Conservation (phyloP, 2,888 invertebrate species). For the Scotopteryx bipunctaria region DNA sequence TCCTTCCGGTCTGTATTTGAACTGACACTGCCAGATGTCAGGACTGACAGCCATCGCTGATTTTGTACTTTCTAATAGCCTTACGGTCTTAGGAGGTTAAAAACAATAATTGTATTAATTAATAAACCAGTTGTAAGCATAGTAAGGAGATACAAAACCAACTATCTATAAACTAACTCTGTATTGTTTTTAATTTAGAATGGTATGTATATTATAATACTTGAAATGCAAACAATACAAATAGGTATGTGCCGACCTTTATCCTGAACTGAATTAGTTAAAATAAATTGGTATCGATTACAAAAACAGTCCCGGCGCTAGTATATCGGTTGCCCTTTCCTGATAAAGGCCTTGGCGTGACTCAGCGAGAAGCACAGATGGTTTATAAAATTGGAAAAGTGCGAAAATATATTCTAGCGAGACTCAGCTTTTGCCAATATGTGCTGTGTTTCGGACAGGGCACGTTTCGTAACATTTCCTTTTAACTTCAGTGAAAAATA, state of each 20-base stretch:
- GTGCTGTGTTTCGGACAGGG: constrained; percentile 15
- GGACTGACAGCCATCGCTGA: too few relatives aligned
- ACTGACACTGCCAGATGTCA: too few relatives aligned
- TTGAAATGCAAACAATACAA: neutral
- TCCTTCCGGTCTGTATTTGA: too few relatives aligned
- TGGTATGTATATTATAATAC: too few relatives aligned
- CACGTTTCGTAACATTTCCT: constrained; percentile 1
- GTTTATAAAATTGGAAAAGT: constrained; percentile 41
- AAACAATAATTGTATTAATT: too few relatives aligned
- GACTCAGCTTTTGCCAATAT: constrained; percentile 24
- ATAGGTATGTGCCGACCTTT: neutral
- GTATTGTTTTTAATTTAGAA: too few relatives aligned
- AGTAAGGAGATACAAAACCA: too few relatives aligned
- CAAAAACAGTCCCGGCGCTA: constrained; percentile 4
- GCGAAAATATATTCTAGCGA: constrained; percentile 21
- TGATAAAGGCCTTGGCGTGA: constrained; percentile 22
- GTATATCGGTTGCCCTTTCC: constrained; percentile 21
- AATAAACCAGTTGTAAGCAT: too few relatives aligned
- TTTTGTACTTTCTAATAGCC: too few relatives aligned
- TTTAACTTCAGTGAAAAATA: neutral
- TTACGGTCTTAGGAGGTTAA: too few relatives aligned
- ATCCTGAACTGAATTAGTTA: neutral
- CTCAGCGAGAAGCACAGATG: constrained; percentile 33
- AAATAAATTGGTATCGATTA: neutral
- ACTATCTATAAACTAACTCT: too few relatives aligned